Evolutionary conservation across 2,113 vertebrate species (phyloP).

Genomic region (Rattus rattus): DNA sequence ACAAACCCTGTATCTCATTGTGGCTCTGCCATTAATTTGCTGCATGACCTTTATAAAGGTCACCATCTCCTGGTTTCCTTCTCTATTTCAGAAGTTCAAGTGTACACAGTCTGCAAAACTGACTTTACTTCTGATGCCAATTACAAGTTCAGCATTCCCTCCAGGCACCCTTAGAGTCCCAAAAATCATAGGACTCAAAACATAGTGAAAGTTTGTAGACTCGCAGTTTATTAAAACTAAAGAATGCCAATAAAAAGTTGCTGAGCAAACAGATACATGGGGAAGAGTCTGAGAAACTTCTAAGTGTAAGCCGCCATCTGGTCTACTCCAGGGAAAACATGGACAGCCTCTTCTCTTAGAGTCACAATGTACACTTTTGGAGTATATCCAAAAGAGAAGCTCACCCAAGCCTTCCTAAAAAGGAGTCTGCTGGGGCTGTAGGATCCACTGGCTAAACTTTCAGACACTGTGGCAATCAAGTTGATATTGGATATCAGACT

Average conservation of each 20-base stretch:
- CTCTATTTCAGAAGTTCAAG: neutral
- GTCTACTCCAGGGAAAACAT: neutral
- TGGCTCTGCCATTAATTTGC: neutral
- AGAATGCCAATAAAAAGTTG: neutral
- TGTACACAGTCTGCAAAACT: neutral
- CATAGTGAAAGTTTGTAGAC: neutral
- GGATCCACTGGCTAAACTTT: neutral
- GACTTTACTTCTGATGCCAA: neutral
- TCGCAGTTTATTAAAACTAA: neutral
- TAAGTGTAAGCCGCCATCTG: neutral
- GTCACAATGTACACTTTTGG: too few species aligned
- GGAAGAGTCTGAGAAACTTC: neutral
- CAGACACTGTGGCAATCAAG: neutral
- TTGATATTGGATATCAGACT: neutral
- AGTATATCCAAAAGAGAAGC: neutral
- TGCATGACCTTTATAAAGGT: neutral
- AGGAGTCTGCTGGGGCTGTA: neutral
- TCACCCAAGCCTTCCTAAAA: neutral
- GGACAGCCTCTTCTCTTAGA: neutral
- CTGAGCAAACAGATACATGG: neutral
- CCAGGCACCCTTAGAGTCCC: neutral
- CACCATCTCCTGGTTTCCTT: neutral
- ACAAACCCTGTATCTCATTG: neutral
- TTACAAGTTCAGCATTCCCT: neutral
- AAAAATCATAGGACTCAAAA: neutral